Percentiles rank a stretch among this genome's conserved stretches.
Evolutionary conservation across 30 jellyfish, hydroid and myxozoan species (phyloP).

Genomic region (Aurelia aurita): DNA sequence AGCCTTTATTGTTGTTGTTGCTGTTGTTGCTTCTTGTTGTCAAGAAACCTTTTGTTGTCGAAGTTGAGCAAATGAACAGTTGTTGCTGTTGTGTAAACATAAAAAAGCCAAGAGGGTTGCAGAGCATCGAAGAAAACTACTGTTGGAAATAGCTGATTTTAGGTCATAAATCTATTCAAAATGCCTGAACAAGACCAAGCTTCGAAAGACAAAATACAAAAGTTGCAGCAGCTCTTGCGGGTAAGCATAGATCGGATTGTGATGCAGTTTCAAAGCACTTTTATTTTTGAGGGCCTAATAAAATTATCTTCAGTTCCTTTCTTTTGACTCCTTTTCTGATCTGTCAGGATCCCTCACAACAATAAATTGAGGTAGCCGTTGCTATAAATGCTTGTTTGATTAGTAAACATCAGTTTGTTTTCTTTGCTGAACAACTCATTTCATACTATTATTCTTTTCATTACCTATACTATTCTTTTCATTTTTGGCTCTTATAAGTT

Average conservation of each 20-base stretch:
- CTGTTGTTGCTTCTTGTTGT: not conserved
- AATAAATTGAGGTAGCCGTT: no score
- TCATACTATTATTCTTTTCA: no score
- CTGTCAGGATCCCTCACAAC: no score
- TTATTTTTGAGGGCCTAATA: not conserved
- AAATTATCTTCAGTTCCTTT: not conserved
- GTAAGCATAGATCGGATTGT: slow-evolving; percentile 24
- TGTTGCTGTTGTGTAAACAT: slow-evolving; percentile 45
- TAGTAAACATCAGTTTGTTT: no score
- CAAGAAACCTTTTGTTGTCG: slow-evolving; percentile 44
- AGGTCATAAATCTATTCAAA: not conserved
- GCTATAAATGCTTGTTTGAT: no score
- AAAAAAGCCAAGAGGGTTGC: not conserved
- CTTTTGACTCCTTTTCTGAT: no score
- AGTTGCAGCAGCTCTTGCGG: slow-evolving; percentile 72
- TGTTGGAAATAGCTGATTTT: no score
- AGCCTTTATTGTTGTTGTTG: not conserved
- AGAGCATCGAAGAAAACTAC: not conserved
- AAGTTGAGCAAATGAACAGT: slow-evolving; percentile 20
- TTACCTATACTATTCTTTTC: no score
- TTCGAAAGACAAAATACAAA: slow-evolving; percentile 47
- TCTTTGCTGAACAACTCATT: no score
- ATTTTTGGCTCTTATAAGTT: no score
- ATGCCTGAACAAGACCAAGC: slow-evolving; percentile 69
- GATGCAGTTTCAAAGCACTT: not conserved